Evolutionary conservation across 2,113 vertebrate species (phyloP).

Genomic region (Agelaius phoeniceus): DNA sequence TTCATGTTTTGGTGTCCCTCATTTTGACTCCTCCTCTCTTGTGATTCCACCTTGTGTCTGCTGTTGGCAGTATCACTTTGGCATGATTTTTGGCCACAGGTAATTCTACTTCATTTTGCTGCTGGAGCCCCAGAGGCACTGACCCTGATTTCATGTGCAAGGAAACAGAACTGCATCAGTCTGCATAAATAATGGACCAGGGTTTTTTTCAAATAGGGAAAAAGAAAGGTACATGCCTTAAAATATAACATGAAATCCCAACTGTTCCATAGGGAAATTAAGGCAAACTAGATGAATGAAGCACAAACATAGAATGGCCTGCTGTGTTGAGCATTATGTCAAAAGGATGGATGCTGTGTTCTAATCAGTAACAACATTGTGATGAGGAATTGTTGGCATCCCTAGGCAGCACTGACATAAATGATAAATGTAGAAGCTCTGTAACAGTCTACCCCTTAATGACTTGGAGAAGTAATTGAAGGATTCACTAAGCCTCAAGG

Average conservation of each 20-base stretch:
- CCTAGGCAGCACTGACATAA: not conserved
- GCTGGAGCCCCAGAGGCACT: not conserved
- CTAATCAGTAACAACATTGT: not conserved
- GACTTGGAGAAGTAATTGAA: not conserved
- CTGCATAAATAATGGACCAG: not conserved
- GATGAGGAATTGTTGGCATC: not conserved
- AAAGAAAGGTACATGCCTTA: not conserved
- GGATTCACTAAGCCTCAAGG: not conserved
- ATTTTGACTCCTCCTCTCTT: not conserved
- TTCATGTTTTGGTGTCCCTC: not conserved
- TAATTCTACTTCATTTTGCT: not conserved
- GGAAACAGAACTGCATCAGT: not conserved
- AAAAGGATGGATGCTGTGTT: constrained; percentile 18
- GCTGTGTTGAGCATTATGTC: not conserved
- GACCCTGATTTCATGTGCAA: not conserved
- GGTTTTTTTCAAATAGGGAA: not conserved
- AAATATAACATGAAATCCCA: not conserved
- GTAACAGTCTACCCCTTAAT: not conserved
- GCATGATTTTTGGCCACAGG: not conserved
- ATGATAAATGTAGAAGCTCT: not conserved
- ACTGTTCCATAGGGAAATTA: constrained; percentile 19
- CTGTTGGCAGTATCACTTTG: not conserved
- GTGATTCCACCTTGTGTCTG: not conserved
- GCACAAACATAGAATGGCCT: not conserved
- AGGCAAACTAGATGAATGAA: constrained; percentile 17